A percentile compares a stretch with the other conserved stretches of the same genome.
phyloP scores from a whole-genome alignment of 1,140 invertebrate genomes.

The Microplitis demolitor region DNA sequence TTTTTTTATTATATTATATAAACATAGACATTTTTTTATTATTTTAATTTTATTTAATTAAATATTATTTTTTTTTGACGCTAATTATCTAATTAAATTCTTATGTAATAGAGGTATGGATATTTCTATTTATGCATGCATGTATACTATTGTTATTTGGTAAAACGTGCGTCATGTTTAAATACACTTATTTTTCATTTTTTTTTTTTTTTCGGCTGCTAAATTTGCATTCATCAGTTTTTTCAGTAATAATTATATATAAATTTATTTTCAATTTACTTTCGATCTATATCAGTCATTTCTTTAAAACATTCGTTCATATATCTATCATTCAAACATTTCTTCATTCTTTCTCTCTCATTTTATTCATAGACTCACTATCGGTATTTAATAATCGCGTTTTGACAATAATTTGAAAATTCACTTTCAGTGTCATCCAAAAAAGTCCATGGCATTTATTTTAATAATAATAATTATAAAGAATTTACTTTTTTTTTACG shows the following conservation, averaged over 20 bases:
- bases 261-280: constrained; percentile 1
- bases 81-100: constrained; percentile 19
- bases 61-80: constrained; percentile 7
- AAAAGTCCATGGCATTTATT: neutral
- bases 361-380: neutral
- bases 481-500: neutral
- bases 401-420: constrained; percentile 1
- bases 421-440: constrained; percentile 1
- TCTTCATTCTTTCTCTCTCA: neutral
- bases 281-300: neutral
- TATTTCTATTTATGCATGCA: constrained; percentile 33
- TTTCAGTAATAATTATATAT: neutral
- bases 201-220: constrained; percentile 8
- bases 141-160: constrained; percentile 36
- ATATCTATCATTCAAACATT: neutral
- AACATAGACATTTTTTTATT: constrained; percentile 32
- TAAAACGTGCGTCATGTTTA: constrained; percentile 34
- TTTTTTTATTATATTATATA: constrained; percentile 35
- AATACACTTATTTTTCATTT: constrained; percentile 17
- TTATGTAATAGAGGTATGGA: constrained; percentile 24
- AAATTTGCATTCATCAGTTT: neutral
- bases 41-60: too few relatives aligned
- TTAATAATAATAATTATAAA: neutral
- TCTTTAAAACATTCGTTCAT: neutral
- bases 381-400: neutral